A percentile compares a stretch with the other conserved stretches of the same genome.
These are phyloP conservation scores for Tinea trinotella DNA, from an alignment of 2,888 invertebrate genomes.

Conservation along the genomic window DNA sequence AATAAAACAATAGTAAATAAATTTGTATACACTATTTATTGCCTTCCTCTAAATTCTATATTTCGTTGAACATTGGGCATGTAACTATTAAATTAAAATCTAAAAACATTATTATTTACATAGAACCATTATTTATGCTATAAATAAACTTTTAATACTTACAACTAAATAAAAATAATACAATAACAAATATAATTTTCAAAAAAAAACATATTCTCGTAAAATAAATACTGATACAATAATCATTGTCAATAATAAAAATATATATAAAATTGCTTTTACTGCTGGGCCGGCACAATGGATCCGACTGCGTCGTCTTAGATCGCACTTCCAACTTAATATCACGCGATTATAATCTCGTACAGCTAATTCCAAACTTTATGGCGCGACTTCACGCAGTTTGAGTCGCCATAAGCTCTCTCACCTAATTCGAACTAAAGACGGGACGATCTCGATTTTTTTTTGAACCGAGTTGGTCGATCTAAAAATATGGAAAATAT, in stretches of 20 bases:
- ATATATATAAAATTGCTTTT: not conserved
- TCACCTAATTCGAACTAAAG: too few species aligned
- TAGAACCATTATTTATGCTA: not conserved
- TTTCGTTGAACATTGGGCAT: conserved; percentile 9
- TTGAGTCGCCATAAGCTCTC: too few species aligned
- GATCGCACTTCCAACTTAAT: too few species aligned
- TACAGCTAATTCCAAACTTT: too few species aligned
- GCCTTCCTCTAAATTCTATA: not conserved
- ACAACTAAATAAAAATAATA: conserved; percentile 9
- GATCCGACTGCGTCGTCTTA: too few species aligned
- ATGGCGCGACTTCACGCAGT: too few species aligned
- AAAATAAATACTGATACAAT: conserved; percentile 3
- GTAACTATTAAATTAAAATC: not conserved
- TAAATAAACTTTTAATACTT: conserved; percentile 11
- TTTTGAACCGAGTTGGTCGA: too few species aligned
- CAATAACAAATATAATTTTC: not conserved
- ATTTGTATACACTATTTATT: conserved; percentile 6
- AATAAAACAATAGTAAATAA: not conserved
- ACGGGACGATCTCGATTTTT: too few species aligned
- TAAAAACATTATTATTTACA: not conserved
- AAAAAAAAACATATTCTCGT: not conserved
- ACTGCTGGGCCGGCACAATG: too few species aligned
- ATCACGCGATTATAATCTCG: too few species aligned
- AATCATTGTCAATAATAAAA: not conserved
- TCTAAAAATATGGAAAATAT: too few species aligned